Conservation (phyloP, 2,113 vertebrate genomes). For the Oreamnos americanus region DNA sequence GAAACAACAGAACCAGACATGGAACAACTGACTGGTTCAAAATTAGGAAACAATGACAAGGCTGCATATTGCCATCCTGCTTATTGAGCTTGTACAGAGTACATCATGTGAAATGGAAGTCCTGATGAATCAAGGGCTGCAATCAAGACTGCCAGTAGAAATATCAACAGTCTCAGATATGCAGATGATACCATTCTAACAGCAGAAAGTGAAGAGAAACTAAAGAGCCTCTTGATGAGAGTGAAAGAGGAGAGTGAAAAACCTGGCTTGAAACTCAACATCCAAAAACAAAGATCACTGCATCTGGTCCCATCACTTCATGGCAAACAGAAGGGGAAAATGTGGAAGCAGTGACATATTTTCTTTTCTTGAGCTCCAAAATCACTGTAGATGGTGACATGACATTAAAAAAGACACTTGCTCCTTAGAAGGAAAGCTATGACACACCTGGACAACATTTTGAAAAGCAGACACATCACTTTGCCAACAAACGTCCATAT, state of each 20-base stretch:
- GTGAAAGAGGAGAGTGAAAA: not conserved
- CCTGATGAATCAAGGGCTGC: not conserved
- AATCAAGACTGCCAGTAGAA: not conserved
- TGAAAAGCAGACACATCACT: not conserved
- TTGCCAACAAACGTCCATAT: rapidly evolving
- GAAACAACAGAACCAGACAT: not conserved
- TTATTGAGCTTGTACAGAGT: not conserved
- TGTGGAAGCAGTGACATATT: not conserved
- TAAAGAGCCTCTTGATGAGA: not conserved
- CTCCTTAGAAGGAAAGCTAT: not conserved
- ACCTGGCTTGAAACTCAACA: not conserved
- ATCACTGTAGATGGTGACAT: not conserved
- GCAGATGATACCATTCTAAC: not conserved
- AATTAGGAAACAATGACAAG: not conserved
- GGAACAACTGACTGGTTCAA: not conserved
- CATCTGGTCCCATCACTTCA: not conserved
- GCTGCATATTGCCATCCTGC: not conserved
- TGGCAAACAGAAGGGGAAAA: not conserved
- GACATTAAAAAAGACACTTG: not conserved
- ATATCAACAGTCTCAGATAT: not conserved
- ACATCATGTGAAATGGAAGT: not conserved
- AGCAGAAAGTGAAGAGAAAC: not conserved
- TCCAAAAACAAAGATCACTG: not conserved
- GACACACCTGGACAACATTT: not conserved
- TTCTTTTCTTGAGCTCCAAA: not conserved